Evolutionary conservation across 2,888 invertebrate species (phyloP).

Genomic region (Nephrotoma appendiculata): DNA sequence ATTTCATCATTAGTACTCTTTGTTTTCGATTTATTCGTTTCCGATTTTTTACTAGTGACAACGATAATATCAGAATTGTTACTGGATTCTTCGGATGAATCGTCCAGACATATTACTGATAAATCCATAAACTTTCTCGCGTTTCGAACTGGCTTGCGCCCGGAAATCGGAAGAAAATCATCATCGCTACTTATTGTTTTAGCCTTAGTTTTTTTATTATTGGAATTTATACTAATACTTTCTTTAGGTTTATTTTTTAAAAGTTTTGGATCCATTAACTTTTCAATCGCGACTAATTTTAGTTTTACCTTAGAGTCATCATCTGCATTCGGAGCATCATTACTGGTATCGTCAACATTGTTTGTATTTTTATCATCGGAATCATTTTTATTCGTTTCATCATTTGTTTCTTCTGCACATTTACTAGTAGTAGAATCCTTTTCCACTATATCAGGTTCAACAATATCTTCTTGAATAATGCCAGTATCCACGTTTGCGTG

Average conservation of each 20-base stretch:
- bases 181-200: conserved; percentile 7
- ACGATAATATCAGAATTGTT: not conserved
- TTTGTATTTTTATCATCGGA: not conserved
- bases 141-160: not conserved
- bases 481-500: not conserved
- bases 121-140: not conserved
- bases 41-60: not conserved
- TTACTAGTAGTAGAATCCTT: not conserved
- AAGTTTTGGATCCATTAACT: conserved; percentile 12
- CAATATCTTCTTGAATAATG: not conserved
- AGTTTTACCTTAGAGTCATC: conserved; percentile 6
- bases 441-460: not conserved
- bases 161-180: not conserved
- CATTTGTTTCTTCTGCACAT: not conserved
- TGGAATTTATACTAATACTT: not conserved
- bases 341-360: not conserved
- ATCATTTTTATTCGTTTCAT: not conserved
- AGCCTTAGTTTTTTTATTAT: conserved; percentile 9
- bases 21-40: not conserved
- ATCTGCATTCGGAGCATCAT: not conserved
- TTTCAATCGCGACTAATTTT: conserved; percentile 12
- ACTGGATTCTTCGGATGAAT: not conserved
- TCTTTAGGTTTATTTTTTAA: not conserved
- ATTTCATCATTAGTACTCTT: not conserved
- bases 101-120: not conserved